Evolutionary conservation across 1,140 invertebrate genomes (phyloP), one percentile per base, ranked within the genome.

Genomic region (Drosophila saltans): DNA sequence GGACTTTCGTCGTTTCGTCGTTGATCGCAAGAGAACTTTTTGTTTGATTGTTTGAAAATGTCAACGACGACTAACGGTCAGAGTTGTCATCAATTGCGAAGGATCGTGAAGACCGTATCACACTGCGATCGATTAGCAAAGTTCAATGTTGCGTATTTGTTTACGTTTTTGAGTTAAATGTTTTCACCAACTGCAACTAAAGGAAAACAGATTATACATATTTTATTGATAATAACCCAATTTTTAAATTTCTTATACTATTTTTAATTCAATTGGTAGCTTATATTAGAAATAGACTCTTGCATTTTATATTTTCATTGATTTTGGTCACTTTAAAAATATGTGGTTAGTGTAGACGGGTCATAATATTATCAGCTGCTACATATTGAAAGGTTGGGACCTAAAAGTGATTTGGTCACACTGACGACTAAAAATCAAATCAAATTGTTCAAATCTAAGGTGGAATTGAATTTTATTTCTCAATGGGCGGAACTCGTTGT

Each of bases 401-500:
- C 21, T 30, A 30, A 30, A 30, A 30, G 28, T 30, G 26, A 26
- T 26, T 8, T 57, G 55, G 57, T 39, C 57, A 59, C 57, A 59
- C 30, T 59, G 36, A 39, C 21, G 16, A 1, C 30, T 21, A 0
- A 16, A 58, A 59, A 40, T 21, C 33, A 59, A 39, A 57, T 6
- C n/a, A 59, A 52, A 39, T 59, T 59, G 57, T 59, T 59, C 10
- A 59, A 39, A 21, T 39, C 36, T 16, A 7, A 36, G 11, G 6
- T 8, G 2, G 16, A 58, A n/a, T 8, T 6, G 2, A 1, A 30
- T 8, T 3, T 36, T 52, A 3, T 43, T 67, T 52, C 60, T n/a
- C 28, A 21, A 94, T 94, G 93, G 93, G 93, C n/a, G 93, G 93
- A 6, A 93, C 92, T 71, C 89, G 92, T n/a, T 94, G 93, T 70